Evolutionary conservation across 2,113 vertebrate species (phyloP), one percentile per base, ranked within the genome.

Genomic region (Rallus limicola): DNA sequence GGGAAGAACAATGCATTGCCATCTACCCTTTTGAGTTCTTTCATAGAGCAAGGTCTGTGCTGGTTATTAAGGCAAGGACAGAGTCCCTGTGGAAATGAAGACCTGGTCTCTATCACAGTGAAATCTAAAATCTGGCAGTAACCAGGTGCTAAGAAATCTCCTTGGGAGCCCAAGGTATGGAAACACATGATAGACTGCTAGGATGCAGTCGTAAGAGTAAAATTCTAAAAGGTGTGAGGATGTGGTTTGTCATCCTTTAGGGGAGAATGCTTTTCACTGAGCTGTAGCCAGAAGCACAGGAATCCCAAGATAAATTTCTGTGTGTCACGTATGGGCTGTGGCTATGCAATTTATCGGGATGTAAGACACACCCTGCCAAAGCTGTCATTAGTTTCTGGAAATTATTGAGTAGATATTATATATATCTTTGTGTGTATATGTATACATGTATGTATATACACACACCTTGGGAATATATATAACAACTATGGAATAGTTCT

Each of bases 311-410:
- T 29, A 56, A 5, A 2, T 76, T 87, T 92, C 36, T 79, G 59
- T 85, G 34, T 34, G 63, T 64, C 58, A 53, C 72, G 55, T 56
- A 48, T 52, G 38, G 53, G 50, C 60, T 94, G 36, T 82, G 63
- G 63, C 59, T 72, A 18, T 63, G 26, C 67, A 60, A 19, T 78
- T 89, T 95, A 71, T 82, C 2, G 15, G 89, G 31, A 42, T 76
- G 42, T 28, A 82, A 69, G 63, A 82, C 50, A 52, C 21, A 44
- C n/a, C 29, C n/a, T 90, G 82, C 72, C 53, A 95, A 82, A 26
- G 55, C 74, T 93, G 50, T 84, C 85, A 85, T 92, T 96, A 82
- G 40, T 94, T 90, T 88, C 85, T 94, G 74, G 48, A 82, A 76
- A 56, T 79, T 31, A 5, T 58, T 82, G 46, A 79, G 62, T 42